A percentile compares a stretch with the other conserved stretches of the same genome.
Conservation (phyloP, 2,113 vertebrate species). For the Nestor notabilis region DNA sequence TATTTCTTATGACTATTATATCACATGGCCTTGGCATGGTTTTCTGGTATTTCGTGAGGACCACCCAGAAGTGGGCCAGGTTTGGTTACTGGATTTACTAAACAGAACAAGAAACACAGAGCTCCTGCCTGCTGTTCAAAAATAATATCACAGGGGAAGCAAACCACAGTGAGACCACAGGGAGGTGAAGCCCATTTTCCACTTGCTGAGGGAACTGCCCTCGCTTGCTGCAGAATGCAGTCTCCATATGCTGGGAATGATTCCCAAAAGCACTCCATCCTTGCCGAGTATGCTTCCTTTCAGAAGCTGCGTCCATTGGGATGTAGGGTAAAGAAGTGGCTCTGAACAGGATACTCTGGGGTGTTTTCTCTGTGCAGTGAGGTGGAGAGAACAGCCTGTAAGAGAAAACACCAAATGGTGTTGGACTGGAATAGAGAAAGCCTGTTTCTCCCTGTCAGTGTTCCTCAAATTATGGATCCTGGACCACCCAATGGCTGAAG, state of each 20-base stretch:
- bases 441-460: conserved; percentile 36
- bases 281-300: conserved; percentile 50
- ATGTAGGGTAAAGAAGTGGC: conserved; percentile 36
- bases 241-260: conserved; percentile 59
- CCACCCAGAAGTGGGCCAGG: conserved; percentile 67
- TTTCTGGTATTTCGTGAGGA: not conserved
- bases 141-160: conserved; percentile 72
- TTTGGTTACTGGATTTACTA: conserved; percentile 67
- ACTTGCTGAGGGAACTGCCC: conserved; percentile 50
- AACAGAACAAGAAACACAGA: conserved; percentile 42
- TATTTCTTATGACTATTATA: conserved; percentile 46
- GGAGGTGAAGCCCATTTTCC: conserved; percentile 70
- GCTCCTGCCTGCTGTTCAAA: conserved; percentile 60
- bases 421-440: conserved; percentile 37
- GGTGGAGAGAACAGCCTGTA: conserved; percentile 55
- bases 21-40: conserved; percentile 21
- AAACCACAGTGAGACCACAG: conserved; percentile 71
- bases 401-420: conserved; percentile 60
- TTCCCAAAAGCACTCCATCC: conserved; percentile 54
- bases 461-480: not conserved
- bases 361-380: conserved; percentile 69
- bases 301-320: conserved; percentile 44
- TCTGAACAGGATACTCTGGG: conserved; percentile 65
- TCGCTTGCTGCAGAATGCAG: conserved; percentile 39
- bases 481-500: not conserved